phyloP scores from a whole-genome alignment of 2,113 vertebrate genomes.

The Panthera tigris region DNA sequence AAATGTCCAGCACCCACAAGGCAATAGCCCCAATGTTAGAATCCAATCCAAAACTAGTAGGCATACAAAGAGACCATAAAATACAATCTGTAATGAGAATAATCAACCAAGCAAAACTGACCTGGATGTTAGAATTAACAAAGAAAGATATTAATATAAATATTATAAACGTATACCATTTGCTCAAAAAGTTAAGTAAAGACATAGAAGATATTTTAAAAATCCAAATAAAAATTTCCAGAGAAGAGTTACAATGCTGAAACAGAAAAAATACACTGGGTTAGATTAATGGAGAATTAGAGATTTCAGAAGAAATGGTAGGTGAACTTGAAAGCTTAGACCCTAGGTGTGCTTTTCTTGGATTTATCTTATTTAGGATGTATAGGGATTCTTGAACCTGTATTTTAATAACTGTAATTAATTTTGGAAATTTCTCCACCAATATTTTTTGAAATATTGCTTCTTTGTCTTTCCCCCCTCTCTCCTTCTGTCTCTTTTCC shows the following conservation, averaged over 20 bases:
- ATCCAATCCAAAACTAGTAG: background rate
- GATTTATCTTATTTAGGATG: background rate
- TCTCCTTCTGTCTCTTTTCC: background rate
- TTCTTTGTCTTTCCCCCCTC: background rate
- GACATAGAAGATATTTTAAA: background rate
- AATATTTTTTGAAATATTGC: background rate
- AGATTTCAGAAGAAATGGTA: background rate
- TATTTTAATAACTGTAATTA: background rate
- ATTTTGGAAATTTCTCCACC: background rate
- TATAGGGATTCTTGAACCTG: background rate
- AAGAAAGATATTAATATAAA: background rate
- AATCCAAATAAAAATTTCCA: background rate
- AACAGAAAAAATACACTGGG: background rate
- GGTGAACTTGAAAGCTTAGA: background rate
- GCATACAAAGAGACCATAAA: background rate
- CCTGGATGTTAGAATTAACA: background rate
- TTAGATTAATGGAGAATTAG: background rate
- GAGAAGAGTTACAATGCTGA: background rate
- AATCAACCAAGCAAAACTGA: background rate
- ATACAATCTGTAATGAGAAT: background rate
- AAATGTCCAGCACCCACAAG: background rate
- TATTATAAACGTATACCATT: background rate
- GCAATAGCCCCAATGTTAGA: background rate
- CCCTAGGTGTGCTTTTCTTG: background rate
- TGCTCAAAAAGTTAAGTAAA: background rate